Evolutionary conservation across 2,797 vertebrate species (phyloP).

Genomic region (Danionella dracula): DNA sequence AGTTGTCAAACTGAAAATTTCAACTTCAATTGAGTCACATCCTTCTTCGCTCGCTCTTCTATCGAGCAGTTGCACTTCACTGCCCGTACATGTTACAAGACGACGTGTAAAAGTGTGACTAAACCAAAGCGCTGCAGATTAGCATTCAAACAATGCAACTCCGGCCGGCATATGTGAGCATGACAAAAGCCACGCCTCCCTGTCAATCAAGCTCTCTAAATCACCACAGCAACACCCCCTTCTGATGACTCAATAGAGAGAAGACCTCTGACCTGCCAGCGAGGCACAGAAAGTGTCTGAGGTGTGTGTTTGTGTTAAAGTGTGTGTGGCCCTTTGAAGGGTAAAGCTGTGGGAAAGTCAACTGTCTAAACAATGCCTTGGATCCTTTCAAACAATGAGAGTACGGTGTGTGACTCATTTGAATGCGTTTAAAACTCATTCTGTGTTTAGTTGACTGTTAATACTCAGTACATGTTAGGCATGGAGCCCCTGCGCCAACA

Average conservation of each 20-base stretch:
- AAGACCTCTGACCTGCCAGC: conserved; percentile 57
- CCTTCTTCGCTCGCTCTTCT: conserved; percentile 3
- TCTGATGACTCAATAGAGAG: conserved; percentile 70
- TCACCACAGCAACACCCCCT: conserved; percentile 51
- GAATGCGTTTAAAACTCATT: conserved; percentile 33
- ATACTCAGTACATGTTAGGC: neutral
- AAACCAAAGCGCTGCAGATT: conserved; percentile 48
- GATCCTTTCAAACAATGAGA: conserved; percentile 29
- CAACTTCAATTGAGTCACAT: conserved; percentile 31
- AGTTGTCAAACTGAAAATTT: conserved; percentile 7
- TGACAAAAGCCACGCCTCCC: conserved; percentile 49
- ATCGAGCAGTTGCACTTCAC: conserved; percentile 35
- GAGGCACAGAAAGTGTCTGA: conserved; percentile 29
- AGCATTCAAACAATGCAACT: conserved; percentile 59
- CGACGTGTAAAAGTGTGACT: conserved; percentile 47
- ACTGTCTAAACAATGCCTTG: conserved; percentile 33
- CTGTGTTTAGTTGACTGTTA: conserved; percentile 28
- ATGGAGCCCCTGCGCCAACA: conserved; percentile 1
- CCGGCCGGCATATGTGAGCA: conserved; percentile 50
- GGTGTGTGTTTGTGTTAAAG: conserved; percentile 19
- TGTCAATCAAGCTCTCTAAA: conserved; percentile 59
- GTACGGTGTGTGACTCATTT: conserved; percentile 28
- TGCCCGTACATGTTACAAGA: conserved; percentile 31
- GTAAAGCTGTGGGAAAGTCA: conserved; percentile 45
- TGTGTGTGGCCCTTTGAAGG: conserved; percentile 6